Evolutionary conservation across 2,113 vertebrate genomes (phyloP).

Genomic region (Speoplatyrhinus poulsoni): DNA sequence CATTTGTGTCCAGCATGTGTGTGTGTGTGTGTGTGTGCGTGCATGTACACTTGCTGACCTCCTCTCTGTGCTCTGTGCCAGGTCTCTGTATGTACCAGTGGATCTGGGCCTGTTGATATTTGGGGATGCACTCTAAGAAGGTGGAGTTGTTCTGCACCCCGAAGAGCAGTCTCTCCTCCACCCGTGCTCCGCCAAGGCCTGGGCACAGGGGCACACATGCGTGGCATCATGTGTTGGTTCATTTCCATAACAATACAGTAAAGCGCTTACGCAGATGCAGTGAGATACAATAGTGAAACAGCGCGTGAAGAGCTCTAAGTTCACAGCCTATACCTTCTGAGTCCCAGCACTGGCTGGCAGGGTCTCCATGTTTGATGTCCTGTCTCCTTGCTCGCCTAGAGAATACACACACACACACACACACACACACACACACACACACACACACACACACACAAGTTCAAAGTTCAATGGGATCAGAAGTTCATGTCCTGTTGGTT

Average conservation of each 20-base stretch:
- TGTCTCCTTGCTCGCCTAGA: constrained; percentile 91
- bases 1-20: not conserved
- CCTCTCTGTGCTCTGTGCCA: constrained; percentile 86
- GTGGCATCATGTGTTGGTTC: not conserved
- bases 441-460: constrained; percentile 7
- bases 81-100: constrained; percentile 88
- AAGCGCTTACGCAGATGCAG: no score
- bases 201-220: not conserved
- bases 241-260: not conserved
- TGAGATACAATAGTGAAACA: no score
- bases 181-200: constrained; percentile 46
- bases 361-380: constrained; percentile 95
- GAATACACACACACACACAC: constrained; percentile 20
- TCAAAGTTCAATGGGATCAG: not conserved
- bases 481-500: constrained; percentile 1
- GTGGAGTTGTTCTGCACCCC: constrained; percentile 96
- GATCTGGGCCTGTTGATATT: constrained; percentile 93
- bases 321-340: constrained; percentile 86
- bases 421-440: constrained; percentile 25
- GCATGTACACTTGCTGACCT: constrained; percentile 78
- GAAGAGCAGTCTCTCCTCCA: constrained; percentile 92
- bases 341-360: constrained; percentile 94
- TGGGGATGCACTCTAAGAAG: constrained; percentile 95
- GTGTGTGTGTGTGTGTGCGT: not conserved
- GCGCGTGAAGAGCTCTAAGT: not conserved